Conservation (phyloP, 1,140 invertebrate genomes). For the Holotrichia oblita region DNA sequence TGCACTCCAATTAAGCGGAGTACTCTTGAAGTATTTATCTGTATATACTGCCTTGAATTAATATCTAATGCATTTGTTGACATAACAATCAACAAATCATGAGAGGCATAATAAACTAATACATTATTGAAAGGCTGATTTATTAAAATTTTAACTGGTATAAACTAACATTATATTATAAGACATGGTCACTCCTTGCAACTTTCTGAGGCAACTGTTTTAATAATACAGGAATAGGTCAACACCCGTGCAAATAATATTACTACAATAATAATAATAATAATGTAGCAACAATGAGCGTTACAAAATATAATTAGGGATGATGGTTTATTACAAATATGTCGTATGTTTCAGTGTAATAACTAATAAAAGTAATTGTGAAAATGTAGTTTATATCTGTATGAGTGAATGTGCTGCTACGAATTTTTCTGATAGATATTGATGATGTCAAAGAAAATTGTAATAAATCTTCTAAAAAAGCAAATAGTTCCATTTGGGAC, state of each 20-base stretch:
- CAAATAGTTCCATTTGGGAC: conserved; percentile 43
- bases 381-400: conserved; percentile 42
- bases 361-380: conserved; percentile 33
- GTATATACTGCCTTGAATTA: neutral
- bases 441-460: neutral
- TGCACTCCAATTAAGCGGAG: too few relatives aligned
- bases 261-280: conserved; percentile 25
- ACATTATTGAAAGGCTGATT: conserved; percentile 32
- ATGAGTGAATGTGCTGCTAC: conserved; percentile 8
- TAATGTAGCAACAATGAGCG: conserved; percentile 25
- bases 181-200: conserved; percentile 1
- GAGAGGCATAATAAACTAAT: neutral
- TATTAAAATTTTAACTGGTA: neutral
- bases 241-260: conserved; percentile 6
- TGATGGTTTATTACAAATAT: neutral
- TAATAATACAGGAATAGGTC: conserved; percentile 16
- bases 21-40: neutral
- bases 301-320: conserved; percentile 13
- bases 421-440: conserved; percentile 36
- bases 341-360: conserved; percentile 5
- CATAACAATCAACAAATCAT: neutral
- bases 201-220: conserved; percentile 13
- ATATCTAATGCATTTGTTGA: conserved; percentile 1
- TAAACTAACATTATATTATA: neutral
- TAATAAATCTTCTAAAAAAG: conserved; percentile 9